These are phyloP conservation scores for Aplodontia rufa DNA, from an alignment of 2,113 vertebrate genomes.

Conservation along the genomic window DNA sequence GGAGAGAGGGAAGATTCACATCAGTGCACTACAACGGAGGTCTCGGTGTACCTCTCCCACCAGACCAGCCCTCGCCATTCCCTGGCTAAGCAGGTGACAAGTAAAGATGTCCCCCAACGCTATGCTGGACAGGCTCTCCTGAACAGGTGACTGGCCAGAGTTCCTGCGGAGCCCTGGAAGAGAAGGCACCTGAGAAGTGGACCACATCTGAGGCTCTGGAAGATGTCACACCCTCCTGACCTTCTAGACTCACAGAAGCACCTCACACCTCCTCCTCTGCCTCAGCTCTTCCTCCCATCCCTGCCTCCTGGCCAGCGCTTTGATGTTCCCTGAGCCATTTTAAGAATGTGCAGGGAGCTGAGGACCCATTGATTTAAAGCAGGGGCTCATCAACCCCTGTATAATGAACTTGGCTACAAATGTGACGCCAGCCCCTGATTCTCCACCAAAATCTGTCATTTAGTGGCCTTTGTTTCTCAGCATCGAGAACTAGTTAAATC, in stretches of 20 bases:
- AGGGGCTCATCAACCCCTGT: not conserved
- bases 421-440: not conserved
- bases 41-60: not conserved
- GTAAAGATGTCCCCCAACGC: rapidly evolving
- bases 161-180: not conserved
- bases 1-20: not conserved
- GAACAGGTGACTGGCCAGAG: not conserved
- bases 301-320: not conserved
- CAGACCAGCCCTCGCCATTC: not conserved
- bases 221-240: not conserved
- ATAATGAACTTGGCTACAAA: slow-evolving; percentile 5
- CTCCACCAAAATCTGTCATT: not conserved
- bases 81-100: not conserved
- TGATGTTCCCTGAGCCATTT: not conserved
- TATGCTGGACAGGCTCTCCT: not conserved
- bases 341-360: not conserved
- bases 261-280: no score
- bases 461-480: not conserved
- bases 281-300: not conserved
- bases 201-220: not conserved
- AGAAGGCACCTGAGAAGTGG: not conserved
- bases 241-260: not conserved
- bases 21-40: rapidly evolving
- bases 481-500: slow-evolving; percentile 55
- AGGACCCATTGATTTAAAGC: not conserved